Conservation (phyloP, 2,888 invertebrate genomes). For the Druceiella hillmani region DNA sequence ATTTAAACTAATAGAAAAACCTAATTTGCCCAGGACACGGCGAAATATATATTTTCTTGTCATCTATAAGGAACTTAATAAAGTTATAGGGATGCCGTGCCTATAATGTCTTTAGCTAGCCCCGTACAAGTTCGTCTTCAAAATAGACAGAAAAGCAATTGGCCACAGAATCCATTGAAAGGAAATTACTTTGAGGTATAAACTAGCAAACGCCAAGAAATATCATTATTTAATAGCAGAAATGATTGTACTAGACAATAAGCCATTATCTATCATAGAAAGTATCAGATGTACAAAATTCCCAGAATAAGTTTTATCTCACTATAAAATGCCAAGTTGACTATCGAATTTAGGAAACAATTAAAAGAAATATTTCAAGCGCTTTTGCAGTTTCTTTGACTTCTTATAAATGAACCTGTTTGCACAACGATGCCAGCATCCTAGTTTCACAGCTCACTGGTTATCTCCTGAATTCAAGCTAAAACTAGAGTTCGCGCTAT, state of each 20-base stretch:
- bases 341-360: constrained; percentile 22
- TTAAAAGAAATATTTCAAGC: constrained; percentile 21
- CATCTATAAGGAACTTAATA: too few species aligned
- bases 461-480: constrained; percentile 22
- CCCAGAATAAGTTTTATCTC: constrained; percentile 23
- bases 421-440: constrained; percentile 22
- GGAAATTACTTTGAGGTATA: constrained; percentile 22
- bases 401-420: constrained; percentile 26
- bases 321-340: constrained; percentile 25
- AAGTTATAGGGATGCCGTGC: too few species aligned
- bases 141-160: constrained; percentile 14
- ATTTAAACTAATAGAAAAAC: too few species aligned
- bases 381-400: constrained; percentile 24
- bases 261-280: constrained; percentile 28
- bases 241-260: constrained; percentile 30
- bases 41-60: too few species aligned
- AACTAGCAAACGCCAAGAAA: constrained; percentile 26
- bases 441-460: constrained; percentile 26
- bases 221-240: constrained; percentile 29
- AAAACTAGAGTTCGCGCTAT: constrained; percentile 25
- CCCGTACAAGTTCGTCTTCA: constrained; percentile 12
- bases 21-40: too few species aligned
- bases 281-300: constrained; percentile 26
- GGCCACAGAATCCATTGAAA: constrained; percentile 18
- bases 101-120: too few species aligned